Conservation (phyloP, 2,797 vertebrate genomes). For the Phataginus tetradactyla region DNA sequence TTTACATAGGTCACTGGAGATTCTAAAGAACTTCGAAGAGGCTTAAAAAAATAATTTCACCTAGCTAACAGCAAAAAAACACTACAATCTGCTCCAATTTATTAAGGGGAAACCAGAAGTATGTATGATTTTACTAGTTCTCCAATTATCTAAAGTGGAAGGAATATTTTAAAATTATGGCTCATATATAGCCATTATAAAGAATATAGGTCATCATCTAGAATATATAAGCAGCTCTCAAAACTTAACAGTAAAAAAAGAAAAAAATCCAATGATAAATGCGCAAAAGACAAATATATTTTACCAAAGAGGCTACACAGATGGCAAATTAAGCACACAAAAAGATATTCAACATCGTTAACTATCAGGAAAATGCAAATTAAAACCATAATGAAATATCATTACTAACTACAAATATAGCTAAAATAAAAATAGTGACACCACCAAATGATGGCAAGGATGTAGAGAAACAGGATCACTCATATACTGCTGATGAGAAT, state of each 20-base stretch:
- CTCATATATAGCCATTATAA: background rate
- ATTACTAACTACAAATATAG: background rate
- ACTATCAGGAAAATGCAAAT: conserved; percentile 4
- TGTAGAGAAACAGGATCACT: background rate
- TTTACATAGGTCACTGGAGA: conserved; percentile 32
- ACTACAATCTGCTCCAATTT: conserved; percentile 20
- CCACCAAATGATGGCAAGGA: background rate
- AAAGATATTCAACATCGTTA: conserved; percentile 11
- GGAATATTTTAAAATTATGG: background rate
- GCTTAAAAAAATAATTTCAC: conserved; percentile 51
- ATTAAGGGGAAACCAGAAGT: conserved; percentile 22
- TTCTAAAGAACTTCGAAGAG: conserved; percentile 19
- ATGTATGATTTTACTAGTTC: background rate
- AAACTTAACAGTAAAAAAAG: background rate
- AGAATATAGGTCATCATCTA: background rate
- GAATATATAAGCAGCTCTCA: background rate
- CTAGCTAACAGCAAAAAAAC: conserved; percentile 23
- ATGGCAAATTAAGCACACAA: background rate
- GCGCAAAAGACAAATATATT: conserved; percentile 20
- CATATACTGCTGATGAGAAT: background rate
- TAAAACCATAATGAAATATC: background rate
- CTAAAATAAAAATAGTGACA: background rate
- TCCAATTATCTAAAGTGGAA: background rate
- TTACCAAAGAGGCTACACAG: background rate
- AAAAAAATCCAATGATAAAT: conserved; percentile 33